phyloP scores from a whole-genome alignment of 2,797 vertebrate genomes.

The Podarcis lilfordi region DNA sequence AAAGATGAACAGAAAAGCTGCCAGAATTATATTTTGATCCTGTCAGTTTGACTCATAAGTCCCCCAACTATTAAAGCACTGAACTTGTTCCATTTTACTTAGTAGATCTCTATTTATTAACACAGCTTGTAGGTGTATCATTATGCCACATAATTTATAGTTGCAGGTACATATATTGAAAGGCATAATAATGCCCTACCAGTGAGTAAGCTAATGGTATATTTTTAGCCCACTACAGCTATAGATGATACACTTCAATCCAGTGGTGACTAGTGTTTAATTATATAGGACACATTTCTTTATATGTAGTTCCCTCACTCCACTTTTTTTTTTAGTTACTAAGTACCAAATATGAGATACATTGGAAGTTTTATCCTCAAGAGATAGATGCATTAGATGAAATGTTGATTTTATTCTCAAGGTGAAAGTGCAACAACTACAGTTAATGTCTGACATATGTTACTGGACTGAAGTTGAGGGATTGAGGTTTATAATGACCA shows the following conservation, averaged over 20 bases:
- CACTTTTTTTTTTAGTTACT: not conserved
- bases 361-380: not conserved
- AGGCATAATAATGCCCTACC: slow-evolving; percentile 27
- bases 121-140: not conserved
- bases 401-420: not conserved
- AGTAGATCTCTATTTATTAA: slow-evolving; percentile 45
- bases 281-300: slow-evolving; percentile 19
- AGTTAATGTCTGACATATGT: not conserved
- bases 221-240: slow-evolving; percentile 48
- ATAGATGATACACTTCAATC: not conserved
- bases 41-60: slow-evolving; percentile 21
- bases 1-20: not conserved
- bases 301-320: not conserved
- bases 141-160: slow-evolving; percentile 29
- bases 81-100: slow-evolving; percentile 17
- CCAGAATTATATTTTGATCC: slow-evolving; percentile 1
- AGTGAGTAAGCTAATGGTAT: not conserved
- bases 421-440: not conserved
- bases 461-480: not conserved
- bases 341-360: not conserved
- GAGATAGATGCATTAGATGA: not conserved
- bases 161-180: slow-evolving; percentile 20
- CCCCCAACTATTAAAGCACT: not conserved
- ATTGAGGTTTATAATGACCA: not conserved
- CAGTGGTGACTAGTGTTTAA: slow-evolving; percentile 28